Percentiles rank a stretch among this genome's conserved stretches.
These are phyloP conservation scores for Mesitornis unicolor DNA, from an alignment of 2,113 vertebrate genomes.

Conservation along the genomic window DNA sequence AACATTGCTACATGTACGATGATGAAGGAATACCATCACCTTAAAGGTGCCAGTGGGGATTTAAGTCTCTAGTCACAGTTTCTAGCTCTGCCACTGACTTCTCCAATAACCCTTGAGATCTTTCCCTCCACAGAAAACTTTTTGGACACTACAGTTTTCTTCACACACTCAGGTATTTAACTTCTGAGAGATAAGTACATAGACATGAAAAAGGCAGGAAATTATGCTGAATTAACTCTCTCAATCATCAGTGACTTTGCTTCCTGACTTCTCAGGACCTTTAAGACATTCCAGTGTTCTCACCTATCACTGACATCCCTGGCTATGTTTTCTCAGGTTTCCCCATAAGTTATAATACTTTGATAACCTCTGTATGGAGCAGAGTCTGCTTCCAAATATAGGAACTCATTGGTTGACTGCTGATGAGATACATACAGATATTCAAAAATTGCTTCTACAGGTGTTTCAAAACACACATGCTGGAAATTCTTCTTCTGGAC, in stretches of 20 bases:
- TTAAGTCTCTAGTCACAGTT: not conserved
- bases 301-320: not conserved
- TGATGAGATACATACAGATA: not conserved
- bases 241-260: not conserved
- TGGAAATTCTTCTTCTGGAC: not conserved
- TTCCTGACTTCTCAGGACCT: not conserved
- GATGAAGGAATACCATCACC: not conserved
- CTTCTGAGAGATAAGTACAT: not conserved
- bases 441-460: not conserved
- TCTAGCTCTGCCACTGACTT: not conserved
- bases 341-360: not conserved
- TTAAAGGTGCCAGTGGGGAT: not conserved
- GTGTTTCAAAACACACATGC: not conserved
- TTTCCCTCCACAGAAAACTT: not conserved
- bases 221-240: not conserved
- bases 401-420: not conserved
- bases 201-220: not conserved
- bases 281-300: not conserved
- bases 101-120: not conserved
- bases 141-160: not conserved
- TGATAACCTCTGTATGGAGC: not conserved
- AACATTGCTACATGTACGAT: not conserved
- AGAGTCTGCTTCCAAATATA: not conserved
- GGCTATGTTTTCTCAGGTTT: not conserved
- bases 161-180: not conserved